Conservation (phyloP, 2,888 invertebrate species). For the Parnassius orleans region DNA sequence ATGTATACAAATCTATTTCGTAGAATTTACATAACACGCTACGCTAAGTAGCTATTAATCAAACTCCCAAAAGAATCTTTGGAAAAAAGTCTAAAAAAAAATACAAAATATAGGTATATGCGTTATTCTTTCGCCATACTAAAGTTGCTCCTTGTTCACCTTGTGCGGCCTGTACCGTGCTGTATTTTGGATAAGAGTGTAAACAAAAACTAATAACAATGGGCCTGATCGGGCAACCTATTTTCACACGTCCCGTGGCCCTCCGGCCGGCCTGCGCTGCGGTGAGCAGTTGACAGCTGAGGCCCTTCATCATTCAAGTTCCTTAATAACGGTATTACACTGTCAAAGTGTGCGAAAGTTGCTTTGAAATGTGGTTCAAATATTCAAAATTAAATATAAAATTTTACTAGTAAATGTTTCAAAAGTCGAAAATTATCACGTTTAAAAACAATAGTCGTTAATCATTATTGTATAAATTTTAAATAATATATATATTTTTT, state of each 20-base stretch:
- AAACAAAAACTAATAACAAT: constrained; percentile 52
- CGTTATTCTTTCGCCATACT: background rate
- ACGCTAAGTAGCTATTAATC: too few relatives aligned
- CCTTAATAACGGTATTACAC: constrained; percentile 17
- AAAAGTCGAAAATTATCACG: too few relatives aligned
- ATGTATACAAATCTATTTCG: too few relatives aligned
- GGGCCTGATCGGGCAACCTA: constrained; percentile 45
- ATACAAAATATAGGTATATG: too few relatives aligned
- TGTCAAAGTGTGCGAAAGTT: constrained; percentile 8
- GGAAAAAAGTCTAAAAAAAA: too few relatives aligned
- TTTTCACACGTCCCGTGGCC: constrained; percentile 45
- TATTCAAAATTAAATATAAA: too few relatives aligned
- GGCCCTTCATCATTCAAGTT: constrained; percentile 7
- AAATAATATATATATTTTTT: too few relatives aligned
- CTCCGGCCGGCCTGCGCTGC: constrained; percentile 23
- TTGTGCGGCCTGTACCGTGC: background rate
- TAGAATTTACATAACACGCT: too few relatives aligned
- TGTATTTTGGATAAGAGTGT: constrained; percentile 38
- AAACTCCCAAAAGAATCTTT: too few relatives aligned
- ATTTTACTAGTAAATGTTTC: too few relatives aligned
- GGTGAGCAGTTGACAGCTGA: constrained; percentile 33
- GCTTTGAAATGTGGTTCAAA: constrained; percentile 29
- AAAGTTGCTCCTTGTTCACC: constrained; percentile 7
- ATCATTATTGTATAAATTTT: too few relatives aligned
- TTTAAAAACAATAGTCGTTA: too few relatives aligned